Conservation (phyloP, 2,113 vertebrate species). For the Hippopotamus amphibius region DNA sequence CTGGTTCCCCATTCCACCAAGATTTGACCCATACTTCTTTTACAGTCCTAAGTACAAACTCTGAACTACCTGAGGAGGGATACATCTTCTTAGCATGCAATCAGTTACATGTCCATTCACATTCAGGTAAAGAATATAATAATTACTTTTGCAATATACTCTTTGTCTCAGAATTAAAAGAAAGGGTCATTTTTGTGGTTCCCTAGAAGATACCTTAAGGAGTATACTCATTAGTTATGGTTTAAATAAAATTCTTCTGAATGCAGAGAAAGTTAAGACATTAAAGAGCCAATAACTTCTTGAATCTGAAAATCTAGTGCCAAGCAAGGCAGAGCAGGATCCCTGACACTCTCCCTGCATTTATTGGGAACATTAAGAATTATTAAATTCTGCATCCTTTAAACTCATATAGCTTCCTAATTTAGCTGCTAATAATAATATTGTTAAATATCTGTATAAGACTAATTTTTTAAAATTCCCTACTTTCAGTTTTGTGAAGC, state of each 20-base stretch:
- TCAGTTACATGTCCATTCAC: neutral
- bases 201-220: neutral
- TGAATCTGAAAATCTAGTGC: neutral
- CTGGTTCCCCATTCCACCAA: neutral
- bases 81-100: neutral
- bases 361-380: neutral
- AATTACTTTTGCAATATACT: neutral
- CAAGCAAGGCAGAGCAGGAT: neutral
- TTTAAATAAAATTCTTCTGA: neutral
- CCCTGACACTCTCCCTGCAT: neutral
- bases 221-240: neutral
- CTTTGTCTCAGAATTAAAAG: conserved; percentile 3
- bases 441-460: neutral
- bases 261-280: neutral
- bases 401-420: neutral
- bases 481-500: neutral
- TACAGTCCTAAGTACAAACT: neutral
- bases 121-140: neutral
- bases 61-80: neutral
- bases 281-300: neutral
- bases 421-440: neutral
- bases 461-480: neutral
- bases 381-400: neutral
- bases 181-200: neutral
- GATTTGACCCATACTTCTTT: neutral